phyloP scores from a whole-genome alignment of 37 sponge, comb jelly and placozoan genomes.

The Diacarnus erythraeanus region DNA sequence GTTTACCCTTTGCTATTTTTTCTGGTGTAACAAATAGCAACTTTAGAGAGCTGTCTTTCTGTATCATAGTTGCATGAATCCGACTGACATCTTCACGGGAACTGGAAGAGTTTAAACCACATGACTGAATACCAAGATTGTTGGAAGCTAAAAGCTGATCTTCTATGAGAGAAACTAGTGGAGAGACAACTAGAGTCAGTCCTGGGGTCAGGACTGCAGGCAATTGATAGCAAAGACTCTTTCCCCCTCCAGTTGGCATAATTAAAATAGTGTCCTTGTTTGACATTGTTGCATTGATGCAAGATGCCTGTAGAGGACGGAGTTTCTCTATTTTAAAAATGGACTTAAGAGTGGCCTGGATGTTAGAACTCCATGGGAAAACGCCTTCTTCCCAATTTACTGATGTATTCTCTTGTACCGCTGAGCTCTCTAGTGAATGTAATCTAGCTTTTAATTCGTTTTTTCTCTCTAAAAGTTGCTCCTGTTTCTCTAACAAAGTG shows the following conservation, averaged over 20 bases:
- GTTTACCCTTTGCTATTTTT: slow-evolving; percentile 85
- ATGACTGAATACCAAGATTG: slow-evolving; percentile 53
- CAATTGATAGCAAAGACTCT: slow-evolving; percentile 96
- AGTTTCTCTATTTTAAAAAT: slow-evolving; percentile 61
- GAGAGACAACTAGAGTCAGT: slow-evolving; percentile 90
- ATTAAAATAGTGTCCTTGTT: slow-evolving; percentile 83
- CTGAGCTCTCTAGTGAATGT: slow-evolving; percentile 4
- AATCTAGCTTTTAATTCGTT: slow-evolving; percentile 14
- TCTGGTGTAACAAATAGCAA: slow-evolving; percentile 95
- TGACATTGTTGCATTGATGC: slow-evolving; percentile 78
- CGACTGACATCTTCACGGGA: slow-evolving; percentile 50
- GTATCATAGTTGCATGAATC: slow-evolving; percentile 56
- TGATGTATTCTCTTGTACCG: background rate
- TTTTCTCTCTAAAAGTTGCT: slow-evolving; percentile 41
- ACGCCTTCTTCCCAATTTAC: slow-evolving; percentile 57
- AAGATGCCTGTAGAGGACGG: slow-evolving; percentile 77
- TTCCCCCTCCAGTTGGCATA: slow-evolving; percentile 99
- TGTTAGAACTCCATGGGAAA: slow-evolving; percentile 60
- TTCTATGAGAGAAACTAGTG: slow-evolving; percentile 94
- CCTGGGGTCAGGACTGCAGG: slow-evolving; percentile 77
- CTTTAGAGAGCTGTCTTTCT: slow-evolving; percentile 50
- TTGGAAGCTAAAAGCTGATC: slow-evolving; percentile 85
- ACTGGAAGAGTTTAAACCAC: slow-evolving; percentile 62
- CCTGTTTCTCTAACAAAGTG: slow-evolving; percentile 33
- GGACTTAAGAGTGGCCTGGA: slow-evolving; percentile 18